A percentile compares a stretch with the other conserved stretches of the same genome.
phyloP scores from a whole-genome alignment of 2,797 vertebrate genomes.

The Sebastes elongatus region DNA sequence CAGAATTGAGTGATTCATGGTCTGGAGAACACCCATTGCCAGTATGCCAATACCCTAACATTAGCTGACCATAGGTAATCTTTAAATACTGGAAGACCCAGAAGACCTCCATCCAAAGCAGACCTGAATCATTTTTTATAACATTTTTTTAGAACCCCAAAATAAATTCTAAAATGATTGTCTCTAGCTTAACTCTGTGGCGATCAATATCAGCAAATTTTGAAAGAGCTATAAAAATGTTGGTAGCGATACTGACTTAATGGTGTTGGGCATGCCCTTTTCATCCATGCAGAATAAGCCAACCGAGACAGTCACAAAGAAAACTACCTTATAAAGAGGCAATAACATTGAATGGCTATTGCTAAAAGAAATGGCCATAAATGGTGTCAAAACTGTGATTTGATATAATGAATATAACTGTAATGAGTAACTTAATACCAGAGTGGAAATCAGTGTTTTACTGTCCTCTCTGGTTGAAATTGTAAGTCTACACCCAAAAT shows the following conservation, averaged over 20 bases:
- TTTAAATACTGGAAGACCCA: not conserved
- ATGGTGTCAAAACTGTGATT: not conserved
- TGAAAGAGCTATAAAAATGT: not conserved
- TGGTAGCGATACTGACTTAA: fast-evolving
- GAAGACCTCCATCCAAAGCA: not conserved
- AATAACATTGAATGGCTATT: not conserved
- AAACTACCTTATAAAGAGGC: not conserved
- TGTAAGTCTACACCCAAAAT: not conserved
- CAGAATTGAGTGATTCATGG: not conserved
- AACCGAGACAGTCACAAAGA: not conserved
- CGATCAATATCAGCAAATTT: not conserved
- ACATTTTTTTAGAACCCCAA: not conserved
- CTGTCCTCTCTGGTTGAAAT: too few relatives aligned
- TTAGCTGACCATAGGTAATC: not conserved
- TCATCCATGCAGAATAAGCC: not conserved
- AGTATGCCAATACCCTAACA: not conserved
- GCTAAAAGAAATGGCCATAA: not conserved
- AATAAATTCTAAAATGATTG: not conserved
- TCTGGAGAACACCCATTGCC: not conserved
- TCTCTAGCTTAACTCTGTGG: not conserved
- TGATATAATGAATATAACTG: not conserved
- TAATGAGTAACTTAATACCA: not conserved
- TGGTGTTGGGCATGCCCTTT: not conserved
- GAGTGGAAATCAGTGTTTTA: not conserved
- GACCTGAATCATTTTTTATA: not conserved